Conservation (phyloP, 2,888 invertebrate species). For the Lithodes maja region DNA sequence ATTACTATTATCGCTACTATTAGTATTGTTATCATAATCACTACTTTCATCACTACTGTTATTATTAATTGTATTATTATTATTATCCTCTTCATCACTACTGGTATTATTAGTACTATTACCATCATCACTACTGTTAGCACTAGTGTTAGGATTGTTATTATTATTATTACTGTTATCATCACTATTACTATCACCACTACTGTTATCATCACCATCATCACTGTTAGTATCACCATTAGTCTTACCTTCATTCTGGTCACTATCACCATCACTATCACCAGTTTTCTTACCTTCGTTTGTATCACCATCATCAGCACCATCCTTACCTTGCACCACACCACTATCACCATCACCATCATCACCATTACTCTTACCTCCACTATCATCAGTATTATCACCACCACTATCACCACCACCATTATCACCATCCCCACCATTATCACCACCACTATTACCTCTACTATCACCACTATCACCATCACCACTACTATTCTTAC, state of each 20-base stretch:
- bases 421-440: not conserved
- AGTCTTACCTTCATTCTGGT: constrained; percentile 54
- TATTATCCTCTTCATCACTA: not conserved
- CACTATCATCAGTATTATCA: not conserved
- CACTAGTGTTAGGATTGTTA: constrained; percentile 23
- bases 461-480: not conserved
- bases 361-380: constrained; percentile 3
- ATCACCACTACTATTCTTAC: not conserved
- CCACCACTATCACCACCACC: not conserved
- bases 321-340: not conserved
- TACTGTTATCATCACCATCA: not conserved
- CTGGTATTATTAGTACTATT: constrained; percentile 28
- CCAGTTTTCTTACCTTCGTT: constrained; percentile 38
- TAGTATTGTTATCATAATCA: not conserved
- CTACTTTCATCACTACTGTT: not conserved
- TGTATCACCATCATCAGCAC: not conserved
- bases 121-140: constrained; percentile 14
- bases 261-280: constrained; percentile 28
- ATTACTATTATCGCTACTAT: not conserved
- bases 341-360: not conserved
- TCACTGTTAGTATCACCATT: constrained; percentile 52
- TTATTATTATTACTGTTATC: not conserved
- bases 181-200: constrained; percentile 65
- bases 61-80: not conserved
- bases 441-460: not conserved